Evolutionary conservation across 2,888 invertebrate species (phyloP).

Genomic region (Electrophaes corylata): DNA sequence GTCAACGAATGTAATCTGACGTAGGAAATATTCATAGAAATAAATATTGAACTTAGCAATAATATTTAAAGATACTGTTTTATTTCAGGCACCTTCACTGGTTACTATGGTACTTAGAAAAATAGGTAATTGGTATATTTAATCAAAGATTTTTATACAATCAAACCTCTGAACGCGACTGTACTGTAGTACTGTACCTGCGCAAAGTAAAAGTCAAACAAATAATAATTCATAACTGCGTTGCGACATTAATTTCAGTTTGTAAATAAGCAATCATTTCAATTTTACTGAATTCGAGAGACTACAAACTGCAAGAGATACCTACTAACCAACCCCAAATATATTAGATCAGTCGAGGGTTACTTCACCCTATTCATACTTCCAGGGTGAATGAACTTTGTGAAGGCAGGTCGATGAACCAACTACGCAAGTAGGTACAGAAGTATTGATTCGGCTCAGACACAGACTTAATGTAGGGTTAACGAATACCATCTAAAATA

Average conservation of each 20-base stretch:
- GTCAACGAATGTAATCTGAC: conserved; percentile 85
- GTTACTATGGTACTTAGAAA: too few relatives aligned
- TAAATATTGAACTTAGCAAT: conserved; percentile 85
- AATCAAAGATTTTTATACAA: neutral
- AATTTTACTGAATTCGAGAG: neutral
- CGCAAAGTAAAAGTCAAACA: neutral
- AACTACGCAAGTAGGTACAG: conserved; percentile 31
- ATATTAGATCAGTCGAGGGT: conserved; percentile 49
- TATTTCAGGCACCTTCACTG: conserved; percentile 48
- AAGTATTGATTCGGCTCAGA: conserved; percentile 26
- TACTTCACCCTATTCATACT: conserved; percentile 49
- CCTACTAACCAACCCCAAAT: conserved; percentile 33
- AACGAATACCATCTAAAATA: neutral
- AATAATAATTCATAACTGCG: too few relatives aligned
- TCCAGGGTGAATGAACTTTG: conserved; percentile 48
- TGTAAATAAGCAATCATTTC: neutral
- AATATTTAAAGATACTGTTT: conserved; percentile 72
- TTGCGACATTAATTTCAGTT: neutral
- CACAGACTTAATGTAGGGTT: neutral
- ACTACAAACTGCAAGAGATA: conserved; percentile 18
- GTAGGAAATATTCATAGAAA: conserved; percentile 83
- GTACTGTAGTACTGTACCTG: neutral
- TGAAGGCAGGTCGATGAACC: conserved; percentile 37
- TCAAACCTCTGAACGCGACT: neutral
- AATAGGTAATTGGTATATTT: too few relatives aligned